Evolutionary conservation across 1,140 invertebrate genomes (phyloP).

Genomic region (Apis laboriosa): DNA sequence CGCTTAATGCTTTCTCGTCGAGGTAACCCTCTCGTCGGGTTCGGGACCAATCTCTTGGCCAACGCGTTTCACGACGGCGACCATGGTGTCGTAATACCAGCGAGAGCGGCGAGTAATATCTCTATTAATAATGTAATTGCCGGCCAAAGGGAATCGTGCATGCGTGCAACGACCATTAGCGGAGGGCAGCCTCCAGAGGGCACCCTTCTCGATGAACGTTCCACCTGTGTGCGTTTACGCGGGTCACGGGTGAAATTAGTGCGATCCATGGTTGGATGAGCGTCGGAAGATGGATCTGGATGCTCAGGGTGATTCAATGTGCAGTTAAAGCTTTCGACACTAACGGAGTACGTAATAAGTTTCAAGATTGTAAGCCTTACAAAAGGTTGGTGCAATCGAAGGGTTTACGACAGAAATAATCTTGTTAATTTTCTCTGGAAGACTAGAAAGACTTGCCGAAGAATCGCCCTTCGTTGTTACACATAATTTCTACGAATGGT

Average conservation of each 20-base stretch:
- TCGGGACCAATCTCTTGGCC: slow-evolving; percentile 47
- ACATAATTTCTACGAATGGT: too few relatives aligned
- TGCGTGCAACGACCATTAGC: slow-evolving; percentile 67
- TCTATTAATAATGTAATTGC: slow-evolving; percentile 77
- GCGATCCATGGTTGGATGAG: neutral
- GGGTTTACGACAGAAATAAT: too few relatives aligned
- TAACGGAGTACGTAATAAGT: neutral
- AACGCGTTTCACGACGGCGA: slow-evolving; percentile 57
- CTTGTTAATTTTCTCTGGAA: too few relatives aligned
- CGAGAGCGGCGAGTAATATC: slow-evolving; percentile 68
- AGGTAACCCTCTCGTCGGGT: neutral
- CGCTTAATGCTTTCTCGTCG: slow-evolving; percentile 46
- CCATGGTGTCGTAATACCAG: slow-evolving; percentile 69
- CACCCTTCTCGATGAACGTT: slow-evolving; percentile 25
- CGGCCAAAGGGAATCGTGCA: slow-evolving; percentile 67
- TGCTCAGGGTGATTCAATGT: neutral
- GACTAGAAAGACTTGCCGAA: too few relatives aligned
- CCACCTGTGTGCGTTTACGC: slow-evolving; percentile 64
- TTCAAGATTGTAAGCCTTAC: neutral
- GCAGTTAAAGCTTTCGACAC: neutral
- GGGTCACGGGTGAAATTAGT: slow-evolving; percentile 63
- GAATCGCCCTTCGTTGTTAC: too few relatives aligned
- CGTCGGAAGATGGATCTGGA: neutral
- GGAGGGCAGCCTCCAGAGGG: slow-evolving; percentile 18
- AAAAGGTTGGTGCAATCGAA: too few relatives aligned